Evolutionary conservation across 2,888 invertebrate species (phyloP).

Genomic region (Mystacides longicornis): DNA sequence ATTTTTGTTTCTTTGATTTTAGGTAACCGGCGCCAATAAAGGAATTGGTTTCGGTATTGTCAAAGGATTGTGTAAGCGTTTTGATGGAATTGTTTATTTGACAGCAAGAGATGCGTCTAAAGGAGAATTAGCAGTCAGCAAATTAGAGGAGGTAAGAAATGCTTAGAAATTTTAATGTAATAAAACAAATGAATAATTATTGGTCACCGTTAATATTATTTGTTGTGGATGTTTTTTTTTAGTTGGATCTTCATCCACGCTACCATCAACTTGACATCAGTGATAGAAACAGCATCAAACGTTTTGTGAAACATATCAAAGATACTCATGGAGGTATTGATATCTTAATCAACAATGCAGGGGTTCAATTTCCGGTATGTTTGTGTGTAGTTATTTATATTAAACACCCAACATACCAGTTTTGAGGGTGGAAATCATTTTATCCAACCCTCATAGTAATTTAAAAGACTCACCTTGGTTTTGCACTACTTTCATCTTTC

Average conservation of each 20-base stretch:
- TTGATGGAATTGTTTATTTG: conserved; percentile 56
- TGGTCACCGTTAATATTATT: not conserved
- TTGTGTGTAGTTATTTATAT: no score
- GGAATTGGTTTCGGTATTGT: conserved; percentile 25
- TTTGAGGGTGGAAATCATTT: no score
- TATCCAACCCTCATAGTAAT: no score
- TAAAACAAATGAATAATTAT: not conserved
- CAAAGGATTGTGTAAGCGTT: conserved; percentile 48
- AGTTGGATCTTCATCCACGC: conserved; percentile 39
- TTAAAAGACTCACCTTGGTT: no score
- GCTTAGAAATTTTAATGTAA: no score
- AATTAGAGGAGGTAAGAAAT: conserved; percentile 44
- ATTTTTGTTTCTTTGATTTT: not conserved
- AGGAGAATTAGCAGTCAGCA: conserved; percentile 48
- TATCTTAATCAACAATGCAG: conserved; percentile 69
- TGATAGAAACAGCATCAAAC: conserved; percentile 46
- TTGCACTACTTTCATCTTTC: no score
- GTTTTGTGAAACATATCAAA: conserved; percentile 50
- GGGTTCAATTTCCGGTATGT: conserved; percentile 35
- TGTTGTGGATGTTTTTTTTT: not conserved
- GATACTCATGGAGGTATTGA: conserved; percentile 60
- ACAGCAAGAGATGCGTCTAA: conserved; percentile 52
- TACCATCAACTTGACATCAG: conserved; percentile 64
- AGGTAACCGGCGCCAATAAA: conserved; percentile 25
- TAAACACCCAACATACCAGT: no score